Conservation (phyloP, 1,140 invertebrate genomes). For the Zaprionus gabonicus region DNA sequence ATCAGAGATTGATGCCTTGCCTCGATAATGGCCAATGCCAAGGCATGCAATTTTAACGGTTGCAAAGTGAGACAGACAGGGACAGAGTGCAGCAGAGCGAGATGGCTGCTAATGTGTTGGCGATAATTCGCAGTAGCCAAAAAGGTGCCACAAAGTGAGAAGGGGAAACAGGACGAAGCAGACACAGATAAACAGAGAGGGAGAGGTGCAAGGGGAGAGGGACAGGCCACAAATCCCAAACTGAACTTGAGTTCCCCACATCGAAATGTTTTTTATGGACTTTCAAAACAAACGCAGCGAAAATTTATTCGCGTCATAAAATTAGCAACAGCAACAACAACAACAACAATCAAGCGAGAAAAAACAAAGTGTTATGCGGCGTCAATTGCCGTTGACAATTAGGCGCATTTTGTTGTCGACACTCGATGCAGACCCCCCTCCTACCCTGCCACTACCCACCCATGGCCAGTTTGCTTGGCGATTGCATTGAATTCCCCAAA, state of each 20-base stretch:
- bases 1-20: conserved; percentile 75
- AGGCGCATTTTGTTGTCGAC: conserved; percentile 76
- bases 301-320: conserved; percentile 61
- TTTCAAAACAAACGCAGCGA: conserved; percentile 46
- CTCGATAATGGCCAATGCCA: conserved; percentile 72
- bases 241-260: conserved; percentile 25
- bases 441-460: neutral
- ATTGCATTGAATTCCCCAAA: conserved; percentile 71
- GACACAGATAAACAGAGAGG: neutral
- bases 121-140: conserved; percentile 40
- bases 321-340: conserved; percentile 54
- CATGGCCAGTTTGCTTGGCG: conserved; percentile 30
- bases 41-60: conserved; percentile 80
- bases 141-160: conserved; percentile 5
- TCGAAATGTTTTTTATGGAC: conserved; percentile 13
- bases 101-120: conserved; percentile 41
- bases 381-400: conserved; percentile 73
- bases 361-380: conserved; percentile 80
- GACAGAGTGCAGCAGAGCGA: neutral
- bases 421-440: conserved; percentile 22
- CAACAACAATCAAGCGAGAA: neutral
- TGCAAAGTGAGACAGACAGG: conserved; percentile 23
- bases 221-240: neutral
- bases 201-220: neutral
- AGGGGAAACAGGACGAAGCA: neutral